Evolutionary conservation across 2,888 invertebrate genomes (phyloP).

Genomic region (Aphodius sticticus): DNA sequence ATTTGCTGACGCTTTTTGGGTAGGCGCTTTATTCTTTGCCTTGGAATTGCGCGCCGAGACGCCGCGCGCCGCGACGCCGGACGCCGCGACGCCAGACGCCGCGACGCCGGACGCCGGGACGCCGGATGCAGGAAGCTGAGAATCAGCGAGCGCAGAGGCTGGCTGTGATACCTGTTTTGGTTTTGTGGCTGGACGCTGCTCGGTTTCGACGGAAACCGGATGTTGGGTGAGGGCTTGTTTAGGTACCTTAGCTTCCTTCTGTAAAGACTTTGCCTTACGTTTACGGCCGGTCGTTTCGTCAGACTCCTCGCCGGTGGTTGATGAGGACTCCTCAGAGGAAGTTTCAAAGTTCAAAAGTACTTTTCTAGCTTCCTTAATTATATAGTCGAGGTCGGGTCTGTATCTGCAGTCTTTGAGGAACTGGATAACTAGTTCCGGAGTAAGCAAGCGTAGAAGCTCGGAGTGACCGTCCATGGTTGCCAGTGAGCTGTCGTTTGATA

Average conservation of each 20-base stretch:
- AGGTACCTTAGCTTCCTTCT: constrained; percentile 15
- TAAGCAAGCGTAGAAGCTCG: too few relatives aligned
- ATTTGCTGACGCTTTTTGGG: background rate
- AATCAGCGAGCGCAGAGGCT: too few relatives aligned
- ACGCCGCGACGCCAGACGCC: too few relatives aligned
- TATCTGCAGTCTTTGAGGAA: too few relatives aligned
- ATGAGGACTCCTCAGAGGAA: too few relatives aligned
- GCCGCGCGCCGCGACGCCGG: too few relatives aligned
- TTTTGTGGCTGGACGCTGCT: too few relatives aligned
- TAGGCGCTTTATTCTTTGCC: background rate
- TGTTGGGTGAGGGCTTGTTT: constrained; percentile 25
- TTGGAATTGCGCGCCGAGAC: background rate
- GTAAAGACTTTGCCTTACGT: background rate
- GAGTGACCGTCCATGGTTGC: too few relatives aligned
- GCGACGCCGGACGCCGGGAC: too few relatives aligned
- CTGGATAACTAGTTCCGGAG: too few relatives aligned
- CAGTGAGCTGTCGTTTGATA: background rate
- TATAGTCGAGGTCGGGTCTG: background rate
- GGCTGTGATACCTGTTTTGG: too few relatives aligned
- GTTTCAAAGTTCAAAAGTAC: background rate
- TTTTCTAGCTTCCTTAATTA: background rate
- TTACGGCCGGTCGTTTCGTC: background rate
- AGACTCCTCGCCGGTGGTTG: background rate
- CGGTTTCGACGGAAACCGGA: background rate
- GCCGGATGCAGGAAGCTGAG: too few relatives aligned